These are phyloP conservation scores for Venturia canescens DNA, from an alignment of 1,140 invertebrate genomes.

Conservation along the genomic window DNA sequence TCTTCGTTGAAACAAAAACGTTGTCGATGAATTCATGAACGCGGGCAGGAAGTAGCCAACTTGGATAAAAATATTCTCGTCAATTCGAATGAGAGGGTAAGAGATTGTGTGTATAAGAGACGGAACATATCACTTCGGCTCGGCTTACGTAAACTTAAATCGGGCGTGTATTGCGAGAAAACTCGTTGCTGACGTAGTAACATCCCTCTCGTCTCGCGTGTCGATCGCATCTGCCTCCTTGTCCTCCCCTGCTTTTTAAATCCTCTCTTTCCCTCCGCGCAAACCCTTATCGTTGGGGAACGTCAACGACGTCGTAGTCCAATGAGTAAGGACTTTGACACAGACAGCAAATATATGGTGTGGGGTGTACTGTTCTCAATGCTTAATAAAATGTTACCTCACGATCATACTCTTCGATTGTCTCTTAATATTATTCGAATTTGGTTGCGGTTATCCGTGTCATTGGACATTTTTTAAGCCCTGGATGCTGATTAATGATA, in stretches of 20 bases:
- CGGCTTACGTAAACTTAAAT: conserved; percentile 36
- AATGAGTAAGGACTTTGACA: conserved; percentile 26
- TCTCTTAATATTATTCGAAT: not conserved
- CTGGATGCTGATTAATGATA: no score
- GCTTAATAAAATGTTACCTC: not conserved
- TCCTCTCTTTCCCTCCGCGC: not conserved
- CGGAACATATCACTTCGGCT: conserved; percentile 29
- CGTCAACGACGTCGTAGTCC: not conserved
- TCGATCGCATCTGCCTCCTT: conserved; percentile 40
- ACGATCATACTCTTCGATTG: not conserved
- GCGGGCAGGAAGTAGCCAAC: no score
- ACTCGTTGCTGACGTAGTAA: conserved; percentile 27
- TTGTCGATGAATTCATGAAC: no score
- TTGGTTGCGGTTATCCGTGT: no score
- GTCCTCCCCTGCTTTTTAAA: not conserved
- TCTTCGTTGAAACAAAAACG: no score
- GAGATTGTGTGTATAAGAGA: not conserved
- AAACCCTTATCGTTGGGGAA: not conserved
- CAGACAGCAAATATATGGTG: not conserved
- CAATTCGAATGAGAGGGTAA: not conserved
- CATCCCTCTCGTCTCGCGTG: conserved; percentile 20
- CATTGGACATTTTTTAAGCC: no score
- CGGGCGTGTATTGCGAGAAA: conserved; percentile 5
- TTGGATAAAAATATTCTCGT: no score
- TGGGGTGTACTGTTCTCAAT: not conserved